A percentile compares a stretch with the other conserved stretches of the same genome.
Conservation (phyloP, 2,888 invertebrate genomes). For the Cheiracanthium punctorium region DNA sequence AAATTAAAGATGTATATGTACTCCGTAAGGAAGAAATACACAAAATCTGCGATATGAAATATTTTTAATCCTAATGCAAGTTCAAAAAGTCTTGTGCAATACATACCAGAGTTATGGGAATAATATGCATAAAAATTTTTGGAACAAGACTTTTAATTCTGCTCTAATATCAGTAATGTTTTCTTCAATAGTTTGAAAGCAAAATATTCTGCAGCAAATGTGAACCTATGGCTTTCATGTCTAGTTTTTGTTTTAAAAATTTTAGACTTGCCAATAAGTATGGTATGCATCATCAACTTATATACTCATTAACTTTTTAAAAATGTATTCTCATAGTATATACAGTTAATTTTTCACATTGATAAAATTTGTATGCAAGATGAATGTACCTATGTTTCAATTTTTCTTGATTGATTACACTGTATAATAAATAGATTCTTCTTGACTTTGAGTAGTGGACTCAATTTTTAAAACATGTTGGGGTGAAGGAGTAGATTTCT, state of each 20-base stretch:
- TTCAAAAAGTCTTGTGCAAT: no score
- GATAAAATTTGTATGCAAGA: constrained; percentile 1
- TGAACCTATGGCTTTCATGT: neutral
- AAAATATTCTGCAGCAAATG: neutral
- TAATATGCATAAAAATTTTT: no score
- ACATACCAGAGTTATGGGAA: no score
- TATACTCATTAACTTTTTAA: neutral
- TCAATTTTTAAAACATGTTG: neutral
- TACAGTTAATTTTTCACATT: neutral
- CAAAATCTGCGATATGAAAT: no score
- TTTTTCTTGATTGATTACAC: neutral
- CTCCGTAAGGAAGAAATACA: no score
- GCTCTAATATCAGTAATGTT: no score
- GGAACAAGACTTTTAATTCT: no score
- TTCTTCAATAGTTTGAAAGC: no score
- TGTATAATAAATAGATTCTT: constrained; percentile 1
- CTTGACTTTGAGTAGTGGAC: neutral
- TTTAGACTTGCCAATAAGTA: neutral
- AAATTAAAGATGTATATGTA: no score
- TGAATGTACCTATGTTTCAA: neutral
- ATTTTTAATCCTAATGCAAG: no score
- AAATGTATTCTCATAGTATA: neutral
- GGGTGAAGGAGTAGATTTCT: no score
- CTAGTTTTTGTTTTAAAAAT: neutral
- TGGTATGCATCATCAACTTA: constrained; percentile 6